Evolutionary conservation across 2,888 invertebrate genomes (phyloP), one percentile per base, ranked within the genome.

Genomic region (Agrotis ipsilon): DNA sequence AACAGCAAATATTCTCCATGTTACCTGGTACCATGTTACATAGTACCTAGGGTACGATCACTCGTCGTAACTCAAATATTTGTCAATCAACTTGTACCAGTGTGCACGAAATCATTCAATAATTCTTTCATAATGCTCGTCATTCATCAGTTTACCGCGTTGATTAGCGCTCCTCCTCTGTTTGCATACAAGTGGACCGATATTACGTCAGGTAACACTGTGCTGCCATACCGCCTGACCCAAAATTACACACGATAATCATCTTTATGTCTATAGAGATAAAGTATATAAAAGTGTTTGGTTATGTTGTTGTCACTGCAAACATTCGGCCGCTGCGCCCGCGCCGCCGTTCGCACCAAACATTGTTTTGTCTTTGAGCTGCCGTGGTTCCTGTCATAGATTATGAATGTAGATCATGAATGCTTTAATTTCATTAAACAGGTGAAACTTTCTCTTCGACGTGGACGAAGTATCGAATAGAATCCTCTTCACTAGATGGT

Each of bases 361-460:
- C 88, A 90, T 77, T 83, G 80, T 84, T 80, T 83, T 83, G 88
- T 87, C 93, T 94, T 94, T 94, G 92, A 92, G 93, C 93, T 93
- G 93, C 93, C 93, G 93, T 89, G 87, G 86, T 86, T 86, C 81
- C 63, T 71, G 80, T 74, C 91, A 90, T 78, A 92, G 92, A 92
- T 78, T 87, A 91, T 77, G 54, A 80, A 85, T 81, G 59, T 78
- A 84, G 79, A 83, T 85, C 84, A 78, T 61, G 60, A 58, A 46
- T 68, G 16, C 52, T 64, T 58, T 75, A 60, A 65, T 71, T 63
- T 55, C 2, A 49, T 27, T 32, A 5, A 11, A 27, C 27, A 27
- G 27, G 18, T 16, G n/a, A 32, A n/a, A n/a, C 13, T 9, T n/a
- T 13, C 11, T 13, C n/a, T 55, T 43, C 19, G 16, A 51, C 39